A percentile compares a stretch with the other conserved stretches of the same genome.
phyloP scores from a whole-genome alignment of 2,113 vertebrate species.

The Poecile atricapillus region DNA sequence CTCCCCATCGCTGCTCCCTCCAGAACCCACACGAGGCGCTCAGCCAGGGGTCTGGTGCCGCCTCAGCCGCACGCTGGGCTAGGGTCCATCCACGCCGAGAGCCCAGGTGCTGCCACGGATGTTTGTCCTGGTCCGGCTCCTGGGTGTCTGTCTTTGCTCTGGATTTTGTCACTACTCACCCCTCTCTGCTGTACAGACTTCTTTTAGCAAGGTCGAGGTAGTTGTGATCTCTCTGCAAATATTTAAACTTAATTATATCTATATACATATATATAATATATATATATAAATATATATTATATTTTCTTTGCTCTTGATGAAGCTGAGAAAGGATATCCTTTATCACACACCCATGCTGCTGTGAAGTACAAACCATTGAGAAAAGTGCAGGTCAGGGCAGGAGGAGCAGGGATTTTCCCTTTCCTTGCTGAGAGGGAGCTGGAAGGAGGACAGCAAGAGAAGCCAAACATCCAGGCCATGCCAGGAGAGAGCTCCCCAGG shows the following conservation, averaged over 20 bases:
- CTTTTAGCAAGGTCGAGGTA: constrained; percentile 64
- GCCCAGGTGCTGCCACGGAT: neutral
- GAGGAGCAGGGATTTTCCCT: constrained; percentile 1
- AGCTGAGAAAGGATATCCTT: constrained; percentile 69
- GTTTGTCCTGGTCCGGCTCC: neutral
- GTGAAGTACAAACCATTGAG: constrained; percentile 61
- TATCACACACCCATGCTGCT: constrained; percentile 73
- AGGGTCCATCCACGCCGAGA: neutral
- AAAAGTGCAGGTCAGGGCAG: neutral
- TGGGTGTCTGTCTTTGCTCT: constrained; percentile 4
- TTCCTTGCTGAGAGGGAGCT: neutral
- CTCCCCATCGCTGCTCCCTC: neutral
- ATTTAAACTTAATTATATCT: constrained; percentile 79
- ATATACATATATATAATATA: constrained; percentile 69
- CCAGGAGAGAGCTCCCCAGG: neutral
- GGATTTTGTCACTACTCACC: constrained; percentile 41
- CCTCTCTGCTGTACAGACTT: constrained; percentile 62
- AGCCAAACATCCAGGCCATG: neutral
- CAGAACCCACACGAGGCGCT: neutral
- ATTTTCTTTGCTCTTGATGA: constrained; percentile 78
- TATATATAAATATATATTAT: constrained; percentile 77
- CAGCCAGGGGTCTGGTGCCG: neutral
- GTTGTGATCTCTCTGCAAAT: constrained; percentile 72
- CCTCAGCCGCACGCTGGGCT: neutral
- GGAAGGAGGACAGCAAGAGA: neutral